These are phyloP conservation scores for Calonectris borealis DNA, from an alignment of 2,113 vertebrate species.

Conservation along the genomic window DNA sequence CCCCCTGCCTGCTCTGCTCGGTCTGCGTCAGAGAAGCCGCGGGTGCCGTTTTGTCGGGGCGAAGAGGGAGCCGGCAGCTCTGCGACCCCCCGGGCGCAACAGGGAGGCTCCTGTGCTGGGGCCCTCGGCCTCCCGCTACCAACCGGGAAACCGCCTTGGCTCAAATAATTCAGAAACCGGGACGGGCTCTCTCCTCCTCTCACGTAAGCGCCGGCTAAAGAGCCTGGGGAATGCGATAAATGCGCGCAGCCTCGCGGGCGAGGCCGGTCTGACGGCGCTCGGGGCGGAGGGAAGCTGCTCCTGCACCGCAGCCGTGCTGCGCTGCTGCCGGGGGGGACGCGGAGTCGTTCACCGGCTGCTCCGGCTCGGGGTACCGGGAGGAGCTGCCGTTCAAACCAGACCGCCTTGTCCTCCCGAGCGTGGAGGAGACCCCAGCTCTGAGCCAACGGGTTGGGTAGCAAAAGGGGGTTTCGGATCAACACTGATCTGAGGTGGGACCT, in stretches of 20 bases:
- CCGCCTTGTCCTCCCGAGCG: accelerated
- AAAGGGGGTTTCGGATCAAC: neutral
- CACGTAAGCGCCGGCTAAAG: accelerated
- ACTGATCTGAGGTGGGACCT: accelerated
- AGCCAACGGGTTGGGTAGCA: accelerated
- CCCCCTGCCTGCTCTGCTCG: neutral
- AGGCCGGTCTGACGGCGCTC: accelerated
- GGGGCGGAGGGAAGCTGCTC: neutral
- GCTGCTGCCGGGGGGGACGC: accelerated
- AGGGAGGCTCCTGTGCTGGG: no score
- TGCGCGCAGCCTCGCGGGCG: accelerated
- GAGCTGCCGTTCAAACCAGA: neutral
- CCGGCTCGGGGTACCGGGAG: neutral
- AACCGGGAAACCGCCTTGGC: accelerated
- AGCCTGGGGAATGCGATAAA: accelerated
- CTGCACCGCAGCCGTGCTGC: accelerated
- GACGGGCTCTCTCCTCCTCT: accelerated
- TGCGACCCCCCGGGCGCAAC: no score
- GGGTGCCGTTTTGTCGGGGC: accelerated
- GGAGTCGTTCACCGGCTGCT: neutral
- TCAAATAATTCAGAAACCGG: neutral
- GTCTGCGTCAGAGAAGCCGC: accelerated
- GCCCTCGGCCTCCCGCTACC: neutral
- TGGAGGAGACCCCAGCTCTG: neutral
- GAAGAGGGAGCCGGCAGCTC: neutral